These are phyloP conservation scores for Engystomops pustulosus DNA, from an alignment of 2,113 vertebrate genomes.

Conservation along the genomic window DNA sequence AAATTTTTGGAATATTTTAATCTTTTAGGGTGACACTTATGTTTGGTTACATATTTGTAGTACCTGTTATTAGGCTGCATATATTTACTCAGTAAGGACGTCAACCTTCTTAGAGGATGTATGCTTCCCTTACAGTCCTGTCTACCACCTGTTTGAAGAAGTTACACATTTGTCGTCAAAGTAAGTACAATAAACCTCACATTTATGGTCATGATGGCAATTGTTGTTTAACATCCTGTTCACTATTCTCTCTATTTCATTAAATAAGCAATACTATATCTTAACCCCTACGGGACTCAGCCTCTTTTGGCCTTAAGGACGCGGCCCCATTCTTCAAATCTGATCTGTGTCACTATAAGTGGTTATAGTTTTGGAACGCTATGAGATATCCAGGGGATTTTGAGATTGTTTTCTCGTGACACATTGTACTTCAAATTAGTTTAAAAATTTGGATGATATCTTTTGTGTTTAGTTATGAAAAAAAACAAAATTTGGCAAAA, in stretches of 20 bases:
- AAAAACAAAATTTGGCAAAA: too few relatives aligned
- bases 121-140: neutral
- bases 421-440: too few relatives aligned
- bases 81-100: constrained; percentile 9
- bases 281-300: too few relatives aligned
- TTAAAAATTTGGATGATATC: too few relatives aligned
- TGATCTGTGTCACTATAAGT: too few relatives aligned
- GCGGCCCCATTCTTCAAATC: too few relatives aligned
- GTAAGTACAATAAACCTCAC: neutral
- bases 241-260: neutral
- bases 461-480: too few relatives aligned
- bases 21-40: neutral
- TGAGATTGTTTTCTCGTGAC: too few relatives aligned
- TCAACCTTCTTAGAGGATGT: constrained; percentile 17
- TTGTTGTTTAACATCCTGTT: neutral
- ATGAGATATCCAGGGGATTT: too few relatives aligned
- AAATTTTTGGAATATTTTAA: too few relatives aligned
- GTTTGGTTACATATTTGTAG: constrained; percentile 17
- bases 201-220: neutral
- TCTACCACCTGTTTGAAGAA: neutral
- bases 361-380: too few relatives aligned
- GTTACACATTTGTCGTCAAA: constrained; percentile 11
- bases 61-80: neutral
- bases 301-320: too few relatives aligned
- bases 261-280: neutral